Conservation (phyloP, 2,113 vertebrate genomes). For the Antennarius striatus region DNA sequence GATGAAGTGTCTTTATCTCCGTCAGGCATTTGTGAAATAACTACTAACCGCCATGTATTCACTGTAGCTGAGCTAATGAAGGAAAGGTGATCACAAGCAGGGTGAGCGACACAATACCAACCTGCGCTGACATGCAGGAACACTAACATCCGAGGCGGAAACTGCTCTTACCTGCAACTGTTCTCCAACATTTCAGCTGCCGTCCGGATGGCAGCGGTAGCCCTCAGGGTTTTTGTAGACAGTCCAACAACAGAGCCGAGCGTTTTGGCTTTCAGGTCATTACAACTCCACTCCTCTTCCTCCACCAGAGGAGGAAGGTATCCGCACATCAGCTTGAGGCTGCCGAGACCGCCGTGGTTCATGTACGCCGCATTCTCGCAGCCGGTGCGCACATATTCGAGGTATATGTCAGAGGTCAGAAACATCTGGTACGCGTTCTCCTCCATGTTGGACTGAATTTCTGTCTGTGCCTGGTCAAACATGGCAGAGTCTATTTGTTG, state of each 20-base stretch:
- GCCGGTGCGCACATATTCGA: constrained; percentile 93
- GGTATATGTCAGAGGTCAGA: constrained; percentile 97
- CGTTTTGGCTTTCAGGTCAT: constrained; percentile 85
- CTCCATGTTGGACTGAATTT: constrained; percentile 96
- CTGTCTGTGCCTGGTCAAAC: constrained; percentile 98
- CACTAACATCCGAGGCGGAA: not conserved
- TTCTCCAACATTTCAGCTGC: constrained; percentile 85
- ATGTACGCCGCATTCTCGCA: constrained; percentile 90
- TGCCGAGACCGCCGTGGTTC: constrained; percentile 82
- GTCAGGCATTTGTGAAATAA: constrained; percentile 56
- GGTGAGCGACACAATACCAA: not conserved
- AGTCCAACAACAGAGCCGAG: constrained; percentile 91
- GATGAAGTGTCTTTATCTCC: constrained; percentile 64
- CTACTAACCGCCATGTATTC: constrained; percentile 46
- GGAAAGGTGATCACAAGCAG: not conserved
- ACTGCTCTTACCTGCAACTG: constrained; percentile 87
- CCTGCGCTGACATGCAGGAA: not conserved
- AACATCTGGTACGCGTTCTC: constrained; percentile 99
- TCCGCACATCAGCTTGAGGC: constrained; percentile 92
- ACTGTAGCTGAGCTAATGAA: constrained; percentile 38
- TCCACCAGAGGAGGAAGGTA: constrained; percentile 97
- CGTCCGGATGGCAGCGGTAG: constrained; percentile 84
- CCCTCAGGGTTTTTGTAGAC: constrained; percentile 88
- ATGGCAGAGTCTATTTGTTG: constrained; percentile 96
- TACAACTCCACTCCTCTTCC: constrained; percentile 97